Base-by-base conservation (phyloP, 2,888 invertebrate genomes). In the Hypomecis punctinalis region DNA sequence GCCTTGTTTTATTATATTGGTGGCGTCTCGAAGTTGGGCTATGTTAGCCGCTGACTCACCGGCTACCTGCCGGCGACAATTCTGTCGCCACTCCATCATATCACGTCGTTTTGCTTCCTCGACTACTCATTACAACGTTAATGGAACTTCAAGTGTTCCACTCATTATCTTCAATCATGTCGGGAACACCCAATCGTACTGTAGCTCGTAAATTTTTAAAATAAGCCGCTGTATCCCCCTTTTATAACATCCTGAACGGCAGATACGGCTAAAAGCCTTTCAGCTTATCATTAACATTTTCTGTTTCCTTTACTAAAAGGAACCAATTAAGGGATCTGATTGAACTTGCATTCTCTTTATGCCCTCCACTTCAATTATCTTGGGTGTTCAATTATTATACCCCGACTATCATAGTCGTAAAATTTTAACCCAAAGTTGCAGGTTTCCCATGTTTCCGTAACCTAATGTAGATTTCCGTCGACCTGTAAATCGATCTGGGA, bases 21-120 rank as follows among this genome's bases (percentile, higher is more conserved):
- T 79, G 75, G 75, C 63, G 63, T 73, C 71, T 74, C 71, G 72
- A 55, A 11, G 37, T 51, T 11, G 40, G 70, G 74, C 73, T 77
- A 75, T 78, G 79, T 83, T 84, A 79, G 79, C 76, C 75, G 82
- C 81, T 89, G 90, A 90, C 76, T 90, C 89, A 89, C 77, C 78
- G 78, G 72, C 83, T 89, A 90, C 89, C 89, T 91, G 91, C 88
- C 87, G 85, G 78, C 82, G 83, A 83, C 84, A 85, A 80, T 82
- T 81, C 76, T 79, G 84, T 82, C 79, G 80, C 81, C 85, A 84
- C 87, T 90, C 81, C 81, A 88, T 90, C 88, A 88, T 80, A 61
- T 13, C 47, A 81, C 73, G 86, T 83, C 89, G 83, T 84, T 82
- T 82, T 80, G 81, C 85, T 85, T 85, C 83, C 80, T 79, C 74